phyloP scores from a whole-genome alignment of 2,113 vertebrate genomes.

The Falco punctatus region DNA sequence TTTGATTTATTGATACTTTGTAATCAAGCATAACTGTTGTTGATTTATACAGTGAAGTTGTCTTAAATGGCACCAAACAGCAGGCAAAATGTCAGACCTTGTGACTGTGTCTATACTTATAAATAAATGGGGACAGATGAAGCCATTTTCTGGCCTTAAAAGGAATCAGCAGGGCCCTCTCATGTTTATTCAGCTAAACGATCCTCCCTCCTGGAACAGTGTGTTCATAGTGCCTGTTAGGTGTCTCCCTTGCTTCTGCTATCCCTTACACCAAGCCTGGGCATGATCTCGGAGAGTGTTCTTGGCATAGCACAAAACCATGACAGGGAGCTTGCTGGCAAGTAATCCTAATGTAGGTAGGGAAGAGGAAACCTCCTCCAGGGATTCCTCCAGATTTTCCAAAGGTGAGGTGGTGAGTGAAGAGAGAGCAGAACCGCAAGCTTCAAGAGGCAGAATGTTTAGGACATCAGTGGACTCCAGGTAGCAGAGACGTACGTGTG shows the following conservation, averaged over 20 bases:
- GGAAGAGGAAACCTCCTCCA: not conserved
- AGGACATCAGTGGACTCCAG: not conserved
- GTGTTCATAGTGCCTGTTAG: not conserved
- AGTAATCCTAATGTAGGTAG: not conserved
- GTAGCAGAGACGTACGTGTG: not conserved
- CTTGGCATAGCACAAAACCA: not conserved
- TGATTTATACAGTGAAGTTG: not conserved
- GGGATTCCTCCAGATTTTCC: not conserved
- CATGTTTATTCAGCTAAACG: not conserved
- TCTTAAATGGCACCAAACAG: not conserved
- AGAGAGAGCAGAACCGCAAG: not conserved
- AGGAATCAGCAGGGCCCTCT: not conserved
- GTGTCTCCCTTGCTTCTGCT: not conserved
- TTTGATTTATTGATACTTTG: not conserved
- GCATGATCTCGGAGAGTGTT: not conserved
- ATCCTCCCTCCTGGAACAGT: not conserved
- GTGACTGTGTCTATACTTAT: not conserved
- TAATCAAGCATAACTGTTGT: not conserved
- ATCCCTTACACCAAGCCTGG: not conserved
- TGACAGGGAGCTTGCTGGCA: not conserved
- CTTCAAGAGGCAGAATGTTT: not conserved
- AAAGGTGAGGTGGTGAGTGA: not conserved
- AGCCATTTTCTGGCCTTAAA: not conserved
- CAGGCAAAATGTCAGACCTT: not conserved
- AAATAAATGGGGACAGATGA: not conserved